Base-by-base conservation (phyloP, 2,113 vertebrate genomes). In the Notothenia rossii region DNA sequence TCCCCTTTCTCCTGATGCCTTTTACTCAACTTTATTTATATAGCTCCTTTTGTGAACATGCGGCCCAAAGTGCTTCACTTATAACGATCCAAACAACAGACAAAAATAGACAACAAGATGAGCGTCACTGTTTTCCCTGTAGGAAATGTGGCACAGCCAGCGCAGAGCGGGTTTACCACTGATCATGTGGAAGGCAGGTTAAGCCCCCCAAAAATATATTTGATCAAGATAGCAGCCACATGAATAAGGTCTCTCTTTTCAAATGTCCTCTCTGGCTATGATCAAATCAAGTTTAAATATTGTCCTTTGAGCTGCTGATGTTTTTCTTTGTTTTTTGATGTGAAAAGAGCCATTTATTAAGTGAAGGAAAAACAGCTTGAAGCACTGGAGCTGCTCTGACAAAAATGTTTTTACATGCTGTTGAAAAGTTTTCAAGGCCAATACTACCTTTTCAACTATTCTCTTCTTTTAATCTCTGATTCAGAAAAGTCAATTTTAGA, bases 371-470 rank as follows among this genome's bases (percentile, higher is more conserved):
- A 53, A 40, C 63, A 46, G 50, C 14, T 4, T 14, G 72, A 59
- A 61, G 51, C 12, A 14, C 17, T 3, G 9, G 66, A 49, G 43
- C 74, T 72, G 77, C 56, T 79, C 43, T 77, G 73, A 60, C 65
- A 68, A 40, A 72, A 25, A n/a, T 18, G 10, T 58, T 25, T 64
- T 67, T 29, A 50, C 72, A 79, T 55, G 64, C 68, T 84, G 69
- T 59, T 53, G 29, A 79, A 79, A 79, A 3, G 46, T 63, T 82
- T 54, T 68, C 20, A 59, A n/a, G 66, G 50, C 18, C 50, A 60
- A 60, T 40, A 58, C 22, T 76, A 50, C 17, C 10, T 12, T 12
- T 40, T 54, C 7, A n/a, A 3, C 45, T 15, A 5, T 49, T 10
- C 51, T 75, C 53, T 15, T 12, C 53, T 65, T 33, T 58, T 51